phyloP scores from a whole-genome alignment of 2,113 vertebrate species.

The Macquaria australasica region DNA sequence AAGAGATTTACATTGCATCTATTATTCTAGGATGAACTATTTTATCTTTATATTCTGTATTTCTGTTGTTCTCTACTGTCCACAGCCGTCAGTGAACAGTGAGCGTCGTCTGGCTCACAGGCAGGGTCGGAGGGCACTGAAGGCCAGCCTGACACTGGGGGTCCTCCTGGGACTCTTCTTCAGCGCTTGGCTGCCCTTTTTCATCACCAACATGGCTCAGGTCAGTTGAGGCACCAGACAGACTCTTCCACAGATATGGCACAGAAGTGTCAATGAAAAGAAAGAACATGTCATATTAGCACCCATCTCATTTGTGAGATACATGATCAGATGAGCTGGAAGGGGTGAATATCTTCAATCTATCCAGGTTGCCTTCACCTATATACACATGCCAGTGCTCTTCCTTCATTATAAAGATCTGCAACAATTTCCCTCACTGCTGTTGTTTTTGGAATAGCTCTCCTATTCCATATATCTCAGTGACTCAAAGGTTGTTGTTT shows the following conservation, averaged over 20 bases:
- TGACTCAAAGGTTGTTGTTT: conserved; percentile 35
- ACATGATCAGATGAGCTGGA: background rate
- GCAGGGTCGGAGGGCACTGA: conserved; percentile 93
- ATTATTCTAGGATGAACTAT: background rate
- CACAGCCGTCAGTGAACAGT: conserved; percentile 76
- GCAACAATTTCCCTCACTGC: background rate
- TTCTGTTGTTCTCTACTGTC: background rate
- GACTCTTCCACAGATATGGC: background rate
- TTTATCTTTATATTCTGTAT: too few relatives aligned
- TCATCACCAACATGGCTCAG: conserved; percentile 93
- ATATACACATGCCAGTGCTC: background rate
- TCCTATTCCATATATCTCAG: conserved; percentile 10
- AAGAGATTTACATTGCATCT: background rate
- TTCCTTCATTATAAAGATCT: background rate
- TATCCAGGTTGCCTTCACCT: background rate
- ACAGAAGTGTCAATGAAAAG: background rate
- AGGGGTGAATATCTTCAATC: background rate
- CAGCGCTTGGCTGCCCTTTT: conserved; percentile 96
- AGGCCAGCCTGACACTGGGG: conserved; percentile 96
- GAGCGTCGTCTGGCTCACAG: conserved; percentile 91
- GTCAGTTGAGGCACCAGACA: conserved; percentile 79
- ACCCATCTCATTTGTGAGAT: background rate
- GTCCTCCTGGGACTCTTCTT: conserved; percentile 96
- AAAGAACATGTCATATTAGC: background rate
- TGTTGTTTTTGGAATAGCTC: background rate